Evolutionary conservation across 1,140 invertebrate genomes (phyloP), one percentile per base, ranked within the genome.

Genomic region (Trichomalopsis sarcophagae): DNA sequence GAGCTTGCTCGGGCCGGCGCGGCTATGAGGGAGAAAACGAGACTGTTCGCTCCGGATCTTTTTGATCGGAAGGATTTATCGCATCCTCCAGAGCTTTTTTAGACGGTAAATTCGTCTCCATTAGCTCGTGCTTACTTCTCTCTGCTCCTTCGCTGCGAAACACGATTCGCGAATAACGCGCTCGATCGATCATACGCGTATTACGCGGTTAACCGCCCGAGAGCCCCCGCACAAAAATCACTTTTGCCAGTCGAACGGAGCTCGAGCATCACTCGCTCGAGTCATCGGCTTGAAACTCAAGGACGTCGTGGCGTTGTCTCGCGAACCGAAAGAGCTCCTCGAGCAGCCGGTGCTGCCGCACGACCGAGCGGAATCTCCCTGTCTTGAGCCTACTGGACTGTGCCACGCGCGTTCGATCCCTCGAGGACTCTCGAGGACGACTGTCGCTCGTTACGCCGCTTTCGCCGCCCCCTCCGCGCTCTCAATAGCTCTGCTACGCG

Each of bases 341-440:
- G 68, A 30, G 66, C 66, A 1, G 2, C 23, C 11, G 21, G 27
- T 33, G 14, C 4, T 21, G 27, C 73, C 66, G 74, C 17, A 77
- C 77, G 23, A 86, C 87, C 88, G 90, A 90, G 90, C 88, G 90
- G 88, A 90, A 91, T 88, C 90, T 91, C 91, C 91, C 87, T 84
- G 88, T 88, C 88, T 91, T 91, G 89, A 89, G 89, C 91, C 90
- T 89, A 91, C 87, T 88, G 88, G 88, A 89, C 88, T 84, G 84
- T 68, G 40, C 85, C 11, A 30, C 36, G 33, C 80, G 84, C 87
- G 89, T 27, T 27, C 91, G 90, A 92, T 92, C 89, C 85, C 87
- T 91, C 86, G 88, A 92, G 91, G 88, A 91, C 90, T 91, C 89
- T 91, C 81, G 44, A 55, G 13, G 11, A 30, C 77, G 4, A 62